Conservation (phyloP, 2,113 vertebrate genomes). For the Pelecanoides urinatrix region DNA sequence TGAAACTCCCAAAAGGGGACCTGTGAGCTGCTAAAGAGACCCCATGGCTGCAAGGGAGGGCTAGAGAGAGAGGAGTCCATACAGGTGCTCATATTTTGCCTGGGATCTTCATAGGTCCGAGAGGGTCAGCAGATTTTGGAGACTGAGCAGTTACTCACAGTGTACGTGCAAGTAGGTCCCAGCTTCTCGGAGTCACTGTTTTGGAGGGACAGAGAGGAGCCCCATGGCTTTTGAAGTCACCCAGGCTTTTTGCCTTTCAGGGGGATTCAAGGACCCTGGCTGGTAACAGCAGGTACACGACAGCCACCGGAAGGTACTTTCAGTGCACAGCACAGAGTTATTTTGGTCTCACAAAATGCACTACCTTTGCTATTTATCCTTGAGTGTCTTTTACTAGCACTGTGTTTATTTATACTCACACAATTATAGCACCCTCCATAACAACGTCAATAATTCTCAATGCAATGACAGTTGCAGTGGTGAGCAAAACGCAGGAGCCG, state of each 20-base stretch:
- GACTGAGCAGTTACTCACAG: not conserved
- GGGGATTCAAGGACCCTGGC: not conserved
- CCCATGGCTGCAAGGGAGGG: not conserved
- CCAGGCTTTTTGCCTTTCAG: not conserved
- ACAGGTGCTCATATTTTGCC: not conserved
- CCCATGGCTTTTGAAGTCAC: not conserved
- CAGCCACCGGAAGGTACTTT: not conserved
- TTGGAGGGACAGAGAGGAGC: not conserved
- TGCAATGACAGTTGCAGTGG: not conserved
- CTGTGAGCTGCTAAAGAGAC: not conserved
- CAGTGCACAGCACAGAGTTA: not conserved
- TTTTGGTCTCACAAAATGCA: slow-evolving; percentile 18
- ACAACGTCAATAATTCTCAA: not conserved
- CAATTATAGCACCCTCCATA: not conserved
- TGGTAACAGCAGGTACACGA: not conserved
- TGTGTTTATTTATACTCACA: slow-evolving; percentile 26
- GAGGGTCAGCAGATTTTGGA: not conserved
- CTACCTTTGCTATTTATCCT: slow-evolving; percentile 27
- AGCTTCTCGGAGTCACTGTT: not conserved
- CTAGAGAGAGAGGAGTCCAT: not conserved
- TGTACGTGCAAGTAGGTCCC: not conserved
- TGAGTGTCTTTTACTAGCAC: not conserved
- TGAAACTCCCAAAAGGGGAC: not conserved
- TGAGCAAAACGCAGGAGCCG: not conserved
- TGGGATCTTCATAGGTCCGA: not conserved